Percentiles rank a stretch among this genome's conserved stretches.
These are phyloP conservation scores for Pantala flavescens DNA, from an alignment of 1,140 invertebrate genomes.

Conservation along the genomic window DNA sequence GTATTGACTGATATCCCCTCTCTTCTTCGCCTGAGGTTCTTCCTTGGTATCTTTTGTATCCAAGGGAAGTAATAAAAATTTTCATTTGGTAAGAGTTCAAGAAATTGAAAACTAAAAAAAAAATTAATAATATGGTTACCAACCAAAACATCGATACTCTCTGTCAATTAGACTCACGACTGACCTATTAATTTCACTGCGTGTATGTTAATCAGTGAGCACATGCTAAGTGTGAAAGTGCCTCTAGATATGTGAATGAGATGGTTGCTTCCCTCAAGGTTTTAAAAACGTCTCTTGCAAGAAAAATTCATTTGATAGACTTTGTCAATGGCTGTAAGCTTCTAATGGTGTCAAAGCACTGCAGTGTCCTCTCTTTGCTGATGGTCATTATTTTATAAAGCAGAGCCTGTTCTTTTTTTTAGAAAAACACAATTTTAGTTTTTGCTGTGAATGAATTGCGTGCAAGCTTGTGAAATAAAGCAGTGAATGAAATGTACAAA, in stretches of 20 bases:
- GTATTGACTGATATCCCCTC: background rate
- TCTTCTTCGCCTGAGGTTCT: background rate
- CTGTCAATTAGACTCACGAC: constrained; percentile 8
- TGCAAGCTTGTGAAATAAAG: constrained; percentile 9
- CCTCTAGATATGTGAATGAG: background rate
- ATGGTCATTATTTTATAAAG: background rate
- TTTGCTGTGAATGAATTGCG: constrained; percentile 9
- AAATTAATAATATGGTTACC: background rate
- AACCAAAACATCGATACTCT: constrained; percentile 2
- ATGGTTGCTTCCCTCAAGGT: background rate
- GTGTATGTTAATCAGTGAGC: background rate
- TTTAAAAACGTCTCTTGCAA: background rate
- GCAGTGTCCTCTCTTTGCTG: background rate
- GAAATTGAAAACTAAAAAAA: background rate
- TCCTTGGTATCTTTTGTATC: background rate
- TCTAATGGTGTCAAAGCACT: constrained; percentile 5
- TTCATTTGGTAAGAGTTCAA: background rate
- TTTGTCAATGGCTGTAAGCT: constrained; percentile 5
- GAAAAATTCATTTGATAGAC: background rate
- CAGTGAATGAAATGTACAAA: constrained; percentile 10
- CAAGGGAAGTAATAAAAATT: background rate
- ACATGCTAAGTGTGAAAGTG: background rate
- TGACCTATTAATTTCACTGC: background rate
- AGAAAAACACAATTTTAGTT: background rate
- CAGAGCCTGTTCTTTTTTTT: background rate